Evolutionary conservation across 2,888 invertebrate genomes (phyloP).

Genomic region (Polylopha cassiicola): DNA sequence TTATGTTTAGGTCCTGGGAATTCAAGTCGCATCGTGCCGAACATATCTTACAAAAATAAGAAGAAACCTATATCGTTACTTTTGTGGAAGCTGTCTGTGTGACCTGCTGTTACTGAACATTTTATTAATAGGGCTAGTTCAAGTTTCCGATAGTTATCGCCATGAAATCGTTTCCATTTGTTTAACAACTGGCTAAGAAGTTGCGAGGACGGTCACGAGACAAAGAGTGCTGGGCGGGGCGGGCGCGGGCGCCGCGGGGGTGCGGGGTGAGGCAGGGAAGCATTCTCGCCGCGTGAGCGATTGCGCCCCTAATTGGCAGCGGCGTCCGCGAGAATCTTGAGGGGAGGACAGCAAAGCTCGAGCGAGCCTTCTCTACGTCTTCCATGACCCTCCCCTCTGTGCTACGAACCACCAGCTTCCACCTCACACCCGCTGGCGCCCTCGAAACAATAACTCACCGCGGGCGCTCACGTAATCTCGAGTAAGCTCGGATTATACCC

Average conservation of each 20-base stretch:
- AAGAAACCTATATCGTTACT: too few species aligned
- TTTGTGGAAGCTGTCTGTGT: too few species aligned
- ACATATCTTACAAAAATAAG: too few species aligned
- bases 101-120: slow-evolving; percentile 1
- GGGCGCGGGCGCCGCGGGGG: slow-evolving; percentile 30
- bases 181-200: slow-evolving; percentile 58
- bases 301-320: slow-evolving; percentile 77
- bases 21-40: too few species aligned
- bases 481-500: slow-evolving; percentile 74
- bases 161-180: slow-evolving; percentile 71
- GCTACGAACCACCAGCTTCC: slow-evolving; percentile 26
- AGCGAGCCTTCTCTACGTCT: slow-evolving; percentile 65
- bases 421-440: slow-evolving; percentile 42
- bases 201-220: slow-evolving; percentile 56
- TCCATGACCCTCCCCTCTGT: slow-evolving; percentile 29
- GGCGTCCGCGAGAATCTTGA: slow-evolving; percentile 78
- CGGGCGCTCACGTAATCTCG: slow-evolving; percentile 71
- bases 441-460: slow-evolving; percentile 70
- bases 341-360: slow-evolving; percentile 69
- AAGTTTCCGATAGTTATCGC: not conserved
- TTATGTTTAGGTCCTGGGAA: too few species aligned
- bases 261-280: slow-evolving; percentile 39
- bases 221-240: slow-evolving; percentile 57
- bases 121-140: not conserved
- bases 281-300: slow-evolving; percentile 71